Conservation (phyloP, 2,113 vertebrate species). For the Cryptoleucopteryx plumbea region DNA sequence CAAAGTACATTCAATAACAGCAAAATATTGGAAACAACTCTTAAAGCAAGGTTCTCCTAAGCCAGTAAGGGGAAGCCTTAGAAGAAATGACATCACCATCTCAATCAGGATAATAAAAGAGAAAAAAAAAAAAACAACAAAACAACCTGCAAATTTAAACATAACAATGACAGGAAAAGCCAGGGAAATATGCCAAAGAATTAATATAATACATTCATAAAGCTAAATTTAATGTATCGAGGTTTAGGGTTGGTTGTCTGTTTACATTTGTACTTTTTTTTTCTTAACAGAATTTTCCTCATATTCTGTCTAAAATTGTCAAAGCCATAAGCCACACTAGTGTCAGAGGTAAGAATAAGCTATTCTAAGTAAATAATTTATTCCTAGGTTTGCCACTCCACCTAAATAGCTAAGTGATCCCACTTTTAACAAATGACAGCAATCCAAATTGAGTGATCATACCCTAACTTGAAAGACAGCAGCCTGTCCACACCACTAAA, state of each 20-base stretch:
- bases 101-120: background rate
- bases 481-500: background rate
- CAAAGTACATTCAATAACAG: background rate
- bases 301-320: background rate
- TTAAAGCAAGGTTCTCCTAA: background rate
- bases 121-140: no score
- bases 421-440: background rate
- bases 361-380: background rate
- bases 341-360: background rate
- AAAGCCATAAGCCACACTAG: background rate
- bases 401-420: background rate
- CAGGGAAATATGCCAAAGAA: background rate
- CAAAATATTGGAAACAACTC: background rate
- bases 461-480: background rate
- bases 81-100: background rate
- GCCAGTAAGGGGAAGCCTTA: background rate
- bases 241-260: background rate
- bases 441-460: background rate
- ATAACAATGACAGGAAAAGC: background rate
- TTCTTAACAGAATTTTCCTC: background rate
- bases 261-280: background rate
- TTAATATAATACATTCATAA: background rate
- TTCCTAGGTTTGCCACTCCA: background rate
- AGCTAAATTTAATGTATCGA: background rate
- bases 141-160: background rate